Evolutionary conservation across 2,888 invertebrate species (phyloP), one percentile per base, ranked within the genome.

Genomic region (Eledone cirrhosa): DNA sequence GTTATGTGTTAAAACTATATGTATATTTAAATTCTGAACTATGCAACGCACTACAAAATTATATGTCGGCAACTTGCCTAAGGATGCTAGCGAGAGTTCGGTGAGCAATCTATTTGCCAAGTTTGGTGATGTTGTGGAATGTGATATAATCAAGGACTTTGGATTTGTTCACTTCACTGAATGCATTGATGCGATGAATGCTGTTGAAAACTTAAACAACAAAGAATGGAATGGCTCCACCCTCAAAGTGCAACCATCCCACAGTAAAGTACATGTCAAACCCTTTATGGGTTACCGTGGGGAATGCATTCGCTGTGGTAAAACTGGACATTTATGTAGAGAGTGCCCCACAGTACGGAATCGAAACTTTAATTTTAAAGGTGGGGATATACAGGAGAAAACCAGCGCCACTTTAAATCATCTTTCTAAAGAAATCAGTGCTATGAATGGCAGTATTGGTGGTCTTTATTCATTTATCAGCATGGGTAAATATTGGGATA

Each of bases 21-120:
- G 11, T 41, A 11, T 41, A 41, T 41, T 5, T 41, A 41, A 41
- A 8, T 41, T 11, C 8, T 41, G 41, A 41, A 41, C 11, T 41
- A 41, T 41, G 41, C 41, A 5, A 41, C 41, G 41, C 41, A 41
- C 41, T 11, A 67, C 67, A 19, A 67, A 67, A 22, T 27, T 67
- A 31, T 67, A 67, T 67, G 67, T 67, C 19, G 67, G 67, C 29
- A 67, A 67, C 31, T 67, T 67, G 67, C 29, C 67, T 14, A 19
- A 27, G 31, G 31, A 24, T 2, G 19, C 27, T 14, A 16, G 11
- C 27, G 19, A 19, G 16, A 22, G 22, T 1, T 16, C 29, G 19
- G 27, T 67, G 1, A 7, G 29, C 7, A 19, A 27, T 13, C 19
- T 29, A 5, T 67, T 67, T 27, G 29, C 27, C 16, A 67, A 67